Conservation (phyloP, 2,113 vertebrate genomes). For the Dicaeum eximium region DNA sequence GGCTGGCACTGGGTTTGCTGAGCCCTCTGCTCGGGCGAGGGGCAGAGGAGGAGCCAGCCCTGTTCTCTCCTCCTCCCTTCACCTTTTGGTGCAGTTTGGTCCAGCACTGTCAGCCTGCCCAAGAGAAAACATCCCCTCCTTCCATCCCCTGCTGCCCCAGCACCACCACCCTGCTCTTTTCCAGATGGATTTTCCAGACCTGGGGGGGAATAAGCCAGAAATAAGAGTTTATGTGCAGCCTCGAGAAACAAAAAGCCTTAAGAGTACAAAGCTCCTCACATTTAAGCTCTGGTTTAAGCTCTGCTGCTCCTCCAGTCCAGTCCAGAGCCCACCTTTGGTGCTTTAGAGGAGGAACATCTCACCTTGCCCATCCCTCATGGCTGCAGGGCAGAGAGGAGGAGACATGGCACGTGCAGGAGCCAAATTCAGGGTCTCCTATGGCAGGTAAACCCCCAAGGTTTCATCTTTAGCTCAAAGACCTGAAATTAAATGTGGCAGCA, state of each 20-base stretch:
- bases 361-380: rapidly evolving
- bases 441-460: background rate
- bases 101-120: background rate
- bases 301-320: background rate
- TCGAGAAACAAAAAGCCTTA: background rate
- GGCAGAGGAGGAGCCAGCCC: background rate
- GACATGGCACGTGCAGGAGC: background rate
- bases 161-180: rapidly evolving
- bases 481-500: background rate
- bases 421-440: rapidly evolving
- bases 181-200: background rate
- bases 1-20: background rate
- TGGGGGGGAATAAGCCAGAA: background rate
- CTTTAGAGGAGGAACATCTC: background rate
- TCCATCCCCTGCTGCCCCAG: background rate
- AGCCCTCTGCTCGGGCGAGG: rapidly evolving
- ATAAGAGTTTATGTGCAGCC: rapidly evolving
- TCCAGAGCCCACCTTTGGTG: background rate
- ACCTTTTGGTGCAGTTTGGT: background rate
- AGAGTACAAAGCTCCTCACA: rapidly evolving
- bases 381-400: rapidly evolving
- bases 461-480: background rate
- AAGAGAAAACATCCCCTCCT: rapidly evolving
- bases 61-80: too few relatives aligned
- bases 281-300: background rate